Evolutionary conservation across 2,888 invertebrate species (phyloP), one percentile per base, ranked within the genome.

Genomic region (Chalcosyrphus nemorum): DNA sequence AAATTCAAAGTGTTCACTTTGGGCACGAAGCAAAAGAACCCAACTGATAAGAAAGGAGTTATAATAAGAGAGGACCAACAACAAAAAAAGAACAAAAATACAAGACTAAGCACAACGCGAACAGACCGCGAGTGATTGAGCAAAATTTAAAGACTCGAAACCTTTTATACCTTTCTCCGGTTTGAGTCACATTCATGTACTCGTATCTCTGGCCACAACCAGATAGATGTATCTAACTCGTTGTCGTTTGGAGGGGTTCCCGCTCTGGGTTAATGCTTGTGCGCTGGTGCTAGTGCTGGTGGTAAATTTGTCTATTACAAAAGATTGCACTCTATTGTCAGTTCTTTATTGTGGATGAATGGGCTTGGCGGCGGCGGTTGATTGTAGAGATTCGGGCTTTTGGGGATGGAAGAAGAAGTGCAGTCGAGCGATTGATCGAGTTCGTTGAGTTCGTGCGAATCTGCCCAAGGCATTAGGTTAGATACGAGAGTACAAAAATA

Each of bases 271-370:
- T 71, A 50, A 70, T 27, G 38, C 3, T 74, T 21, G 11, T 24
- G 32, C 15, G 47, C 29, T 50, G 19, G 15, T 52, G 29, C 7
- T 21, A 7, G 59, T 54, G 68, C 56, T 71, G 57, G 47, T 84
- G 78, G 78, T 84, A 78, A 80, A 74, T 84, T 84, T 84, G 78
- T 84, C 84, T 84, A 84, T 82, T 77, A 84, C 84, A 78, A 80
- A 70, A 78, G 84, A 71, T 75, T 75, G 72, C 61, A 50, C 47
- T 68, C 72, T 15, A 84, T 75, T 84, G 74, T 84, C 68, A 61
- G 74, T 54, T 50, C 4, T 65, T 47, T 57, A 71, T 71, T 78
- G 57, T 65, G 54, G 77, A 82, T 82, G 72, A 74, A 68, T 82
- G 68, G 82, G 82, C 82, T 82, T 74, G 77, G 72, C 50, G 41